Evolutionary conservation across 2,888 invertebrate genomes (phyloP).

Genomic region (Pyrocoelia pectoralis): DNA sequence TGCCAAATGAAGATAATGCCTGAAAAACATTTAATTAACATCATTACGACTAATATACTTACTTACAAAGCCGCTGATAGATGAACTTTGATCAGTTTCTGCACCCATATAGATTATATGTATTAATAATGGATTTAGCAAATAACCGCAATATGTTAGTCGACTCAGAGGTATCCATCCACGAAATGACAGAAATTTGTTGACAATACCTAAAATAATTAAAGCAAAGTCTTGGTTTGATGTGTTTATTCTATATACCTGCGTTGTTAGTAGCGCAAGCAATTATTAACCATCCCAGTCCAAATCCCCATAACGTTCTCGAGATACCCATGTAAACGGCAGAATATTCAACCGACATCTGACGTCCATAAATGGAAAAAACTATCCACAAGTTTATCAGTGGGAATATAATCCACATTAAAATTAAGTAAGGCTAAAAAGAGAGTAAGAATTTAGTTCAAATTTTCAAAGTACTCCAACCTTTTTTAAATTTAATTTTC

Average conservation of each 20-base stretch:
- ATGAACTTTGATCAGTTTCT: conserved; percentile 50
- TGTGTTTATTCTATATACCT: conserved; percentile 49
- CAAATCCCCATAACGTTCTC: conserved; percentile 64
- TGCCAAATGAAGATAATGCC: no score
- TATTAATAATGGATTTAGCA: conserved; percentile 67
- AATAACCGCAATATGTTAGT: conserved; percentile 66
- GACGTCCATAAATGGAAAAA: conserved; percentile 58
- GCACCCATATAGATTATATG: conserved; percentile 58
- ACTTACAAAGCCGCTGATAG: conserved; percentile 55
- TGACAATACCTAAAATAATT: conserved; percentile 55
- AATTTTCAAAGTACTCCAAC: conserved; percentile 33
- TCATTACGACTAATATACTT: no score
- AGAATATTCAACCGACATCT: conserved; percentile 59
- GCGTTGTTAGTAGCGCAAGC: conserved; percentile 65
- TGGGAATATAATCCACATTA: conserved; percentile 56
- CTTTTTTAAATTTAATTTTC: conserved; percentile 48
- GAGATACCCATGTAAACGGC: conserved; percentile 63
- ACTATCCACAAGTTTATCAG: conserved; percentile 58
- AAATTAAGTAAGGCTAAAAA: conserved; percentile 39
- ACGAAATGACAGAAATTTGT: conserved; percentile 55
- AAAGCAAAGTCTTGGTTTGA: not conserved
- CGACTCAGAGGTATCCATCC: conserved; percentile 60
- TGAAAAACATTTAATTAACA: no score
- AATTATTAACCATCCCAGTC: conserved; percentile 65
- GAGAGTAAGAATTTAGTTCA: conserved; percentile 42